Conservation (phyloP, 2,113 vertebrate genomes). For the Marmota flaviventris region DNA sequence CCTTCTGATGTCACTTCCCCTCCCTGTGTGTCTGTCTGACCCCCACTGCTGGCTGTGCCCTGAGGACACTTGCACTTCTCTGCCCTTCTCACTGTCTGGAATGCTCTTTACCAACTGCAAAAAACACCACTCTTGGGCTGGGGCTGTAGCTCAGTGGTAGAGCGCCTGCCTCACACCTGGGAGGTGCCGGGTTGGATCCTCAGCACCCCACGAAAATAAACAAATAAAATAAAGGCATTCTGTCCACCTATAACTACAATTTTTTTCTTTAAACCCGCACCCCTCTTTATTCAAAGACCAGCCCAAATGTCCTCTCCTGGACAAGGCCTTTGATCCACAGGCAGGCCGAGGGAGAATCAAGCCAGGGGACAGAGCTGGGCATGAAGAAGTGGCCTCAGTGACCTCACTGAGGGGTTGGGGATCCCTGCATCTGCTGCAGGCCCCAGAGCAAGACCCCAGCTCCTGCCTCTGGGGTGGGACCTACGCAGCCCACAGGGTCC, state of each 20-base stretch:
- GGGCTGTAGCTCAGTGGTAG: no score
- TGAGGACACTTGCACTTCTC: no score
- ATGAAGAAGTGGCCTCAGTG: neutral
- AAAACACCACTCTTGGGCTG: neutral
- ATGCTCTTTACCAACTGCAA: neutral
- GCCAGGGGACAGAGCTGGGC: neutral
- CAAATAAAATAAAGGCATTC: no score
- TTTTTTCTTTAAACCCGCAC: no score
- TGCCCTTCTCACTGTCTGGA: no score
- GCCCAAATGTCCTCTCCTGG: neutral
- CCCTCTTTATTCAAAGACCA: neutral
- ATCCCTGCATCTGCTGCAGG: neutral
- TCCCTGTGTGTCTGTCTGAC: no score
- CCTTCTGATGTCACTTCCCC: neutral
- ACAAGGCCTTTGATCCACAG: neutral
- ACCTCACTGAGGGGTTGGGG: neutral
- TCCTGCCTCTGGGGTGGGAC: no score
- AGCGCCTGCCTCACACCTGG: no score
- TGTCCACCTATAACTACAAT: no score
- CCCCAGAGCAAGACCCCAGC: neutral
- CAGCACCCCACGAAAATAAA: no score
- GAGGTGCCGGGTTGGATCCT: no score
- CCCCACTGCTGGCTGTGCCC: neutral
- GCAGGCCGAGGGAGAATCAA: neutral
- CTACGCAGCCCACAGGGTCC: accelerated